These are phyloP conservation scores for Himalopsyche anomala DNA, from an alignment of 2,888 invertebrate genomes.

Conservation along the genomic window DNA sequence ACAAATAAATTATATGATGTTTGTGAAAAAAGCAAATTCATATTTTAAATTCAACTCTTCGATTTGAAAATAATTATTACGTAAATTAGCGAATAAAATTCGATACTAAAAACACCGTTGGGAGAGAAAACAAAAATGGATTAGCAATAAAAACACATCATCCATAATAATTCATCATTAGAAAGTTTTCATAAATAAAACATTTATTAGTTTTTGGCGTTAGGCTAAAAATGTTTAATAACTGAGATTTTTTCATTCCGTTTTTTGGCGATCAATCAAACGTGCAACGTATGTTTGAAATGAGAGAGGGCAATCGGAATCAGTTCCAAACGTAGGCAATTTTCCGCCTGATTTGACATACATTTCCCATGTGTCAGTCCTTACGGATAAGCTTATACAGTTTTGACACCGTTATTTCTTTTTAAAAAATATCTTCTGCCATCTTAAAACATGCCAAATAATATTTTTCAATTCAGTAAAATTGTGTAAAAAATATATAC, in stretches of 20 bases:
- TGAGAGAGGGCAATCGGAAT: constrained; percentile 13
- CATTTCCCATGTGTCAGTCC: constrained; percentile 8
- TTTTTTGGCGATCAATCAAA: constrained; percentile 34
- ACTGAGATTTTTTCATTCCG: background rate
- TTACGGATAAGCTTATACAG: background rate
- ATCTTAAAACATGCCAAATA: too few species aligned
- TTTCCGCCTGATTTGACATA: background rate
- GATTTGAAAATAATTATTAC: too few species aligned
- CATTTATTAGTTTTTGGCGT: background rate
- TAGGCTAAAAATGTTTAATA: background rate
- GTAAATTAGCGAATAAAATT: too few species aligned
- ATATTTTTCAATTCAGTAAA: too few species aligned
- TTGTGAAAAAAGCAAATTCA: too few species aligned
- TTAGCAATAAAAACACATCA: background rate
- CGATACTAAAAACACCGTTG: too few species aligned
- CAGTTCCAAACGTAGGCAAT: constrained; percentile 25
- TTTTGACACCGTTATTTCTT: background rate
- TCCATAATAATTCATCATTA: constrained; percentile 10
- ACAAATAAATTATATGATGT: too few species aligned
- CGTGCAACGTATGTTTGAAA: background rate
- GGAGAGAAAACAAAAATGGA: too few species aligned
- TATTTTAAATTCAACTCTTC: too few species aligned
- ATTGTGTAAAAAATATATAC: too few species aligned
- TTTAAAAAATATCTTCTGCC: too few species aligned
- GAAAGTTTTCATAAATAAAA: background rate